Evolutionary conservation across 2,113 vertebrate species (phyloP).

Genomic region (Sarotherodon lohbergeri): DNA sequence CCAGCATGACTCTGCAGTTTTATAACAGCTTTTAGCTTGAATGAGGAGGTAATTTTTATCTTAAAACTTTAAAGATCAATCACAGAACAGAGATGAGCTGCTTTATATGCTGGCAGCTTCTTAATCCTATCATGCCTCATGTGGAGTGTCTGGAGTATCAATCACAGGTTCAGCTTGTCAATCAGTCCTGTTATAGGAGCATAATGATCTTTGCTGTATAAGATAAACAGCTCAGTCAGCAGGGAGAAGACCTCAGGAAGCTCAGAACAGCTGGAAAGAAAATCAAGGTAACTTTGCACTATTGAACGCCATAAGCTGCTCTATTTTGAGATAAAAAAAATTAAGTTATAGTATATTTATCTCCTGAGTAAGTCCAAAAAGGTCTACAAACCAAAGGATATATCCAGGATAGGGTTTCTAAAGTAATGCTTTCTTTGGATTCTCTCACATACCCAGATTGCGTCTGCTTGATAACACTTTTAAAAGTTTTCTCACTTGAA

Average conservation of each 20-base stretch:
- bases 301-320: background rate
- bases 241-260: background rate
- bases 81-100: background rate
- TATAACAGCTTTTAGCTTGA: background rate
- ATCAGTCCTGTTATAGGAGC: background rate
- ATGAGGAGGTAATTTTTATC: background rate
- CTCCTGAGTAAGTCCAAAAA: background rate
- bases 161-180: constrained; percentile 1
- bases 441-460: background rate
- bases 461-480: background rate
- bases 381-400: background rate
- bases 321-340: background rate
- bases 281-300: background rate
- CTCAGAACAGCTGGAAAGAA: background rate
- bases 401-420: background rate
- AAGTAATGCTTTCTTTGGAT: background rate
- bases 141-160: background rate
- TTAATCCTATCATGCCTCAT: background rate
- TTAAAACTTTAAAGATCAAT: background rate
- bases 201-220: background rate
- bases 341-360: constrained; percentile 5
- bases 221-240: background rate
- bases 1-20: background rate
- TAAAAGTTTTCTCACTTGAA: background rate
- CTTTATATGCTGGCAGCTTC: background rate